These are phyloP conservation scores for Monodelphis domestica DNA, from an alignment of 2,797 vertebrate species.

Conservation along the genomic window DNA sequence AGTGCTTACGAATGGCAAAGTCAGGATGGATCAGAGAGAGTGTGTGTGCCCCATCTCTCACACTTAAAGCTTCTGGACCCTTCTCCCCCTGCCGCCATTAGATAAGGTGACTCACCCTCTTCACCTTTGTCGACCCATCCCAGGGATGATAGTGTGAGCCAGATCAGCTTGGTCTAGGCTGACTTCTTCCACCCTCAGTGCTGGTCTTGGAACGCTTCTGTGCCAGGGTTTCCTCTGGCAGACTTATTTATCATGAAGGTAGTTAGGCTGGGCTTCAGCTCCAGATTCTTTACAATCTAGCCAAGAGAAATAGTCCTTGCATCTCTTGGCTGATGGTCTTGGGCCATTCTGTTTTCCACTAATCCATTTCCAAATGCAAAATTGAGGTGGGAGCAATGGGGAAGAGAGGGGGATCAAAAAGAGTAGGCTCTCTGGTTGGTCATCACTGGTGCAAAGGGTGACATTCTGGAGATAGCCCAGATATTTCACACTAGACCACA, in stretches of 20 bases:
- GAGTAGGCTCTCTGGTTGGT: conserved; percentile 62
- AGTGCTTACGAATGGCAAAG: neutral
- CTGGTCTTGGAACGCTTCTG: conserved; percentile 22
- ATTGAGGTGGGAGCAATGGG: conserved; percentile 46
- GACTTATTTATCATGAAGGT: conserved; percentile 14
- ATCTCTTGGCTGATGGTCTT: conserved; percentile 49
- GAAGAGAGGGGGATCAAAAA: conserved; percentile 53
- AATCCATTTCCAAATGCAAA: conserved; percentile 31
- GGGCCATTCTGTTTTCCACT: conserved; percentile 50
- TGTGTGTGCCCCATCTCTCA: neutral
- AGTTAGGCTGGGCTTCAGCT: conserved; percentile 40
- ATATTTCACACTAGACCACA: conserved; percentile 18
- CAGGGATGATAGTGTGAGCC: neutral
- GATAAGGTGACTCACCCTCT: neutral
- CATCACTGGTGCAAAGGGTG: conserved; percentile 36
- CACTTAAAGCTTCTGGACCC: neutral
- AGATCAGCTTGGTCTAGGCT: neutral
- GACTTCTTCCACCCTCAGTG: conserved; percentile 20
- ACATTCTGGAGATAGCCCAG: conserved; percentile 41
- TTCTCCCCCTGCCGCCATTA: neutral
- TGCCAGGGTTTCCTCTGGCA: conserved; percentile 50
- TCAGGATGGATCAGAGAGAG: neutral
- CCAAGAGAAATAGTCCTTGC: conserved; percentile 62
- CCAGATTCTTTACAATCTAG: conserved; percentile 42
- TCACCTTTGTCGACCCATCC: conserved; percentile 62